Conservation (phyloP, 2,797 vertebrate genomes). For the Danio kyathit region DNA sequence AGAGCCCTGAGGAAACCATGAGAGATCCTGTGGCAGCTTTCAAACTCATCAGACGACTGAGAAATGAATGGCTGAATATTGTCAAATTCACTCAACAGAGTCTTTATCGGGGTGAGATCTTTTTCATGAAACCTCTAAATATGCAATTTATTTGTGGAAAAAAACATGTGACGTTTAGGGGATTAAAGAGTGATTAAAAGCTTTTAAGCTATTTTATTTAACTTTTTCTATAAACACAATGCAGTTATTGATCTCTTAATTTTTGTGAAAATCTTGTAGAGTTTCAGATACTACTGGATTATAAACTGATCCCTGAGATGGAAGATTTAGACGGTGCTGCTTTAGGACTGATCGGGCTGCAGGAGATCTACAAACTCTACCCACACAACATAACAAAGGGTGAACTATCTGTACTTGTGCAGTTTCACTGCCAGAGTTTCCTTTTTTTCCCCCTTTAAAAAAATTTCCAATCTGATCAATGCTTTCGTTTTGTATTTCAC, state of each 20-base stretch:
- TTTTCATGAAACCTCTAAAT: background rate
- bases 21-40: slow-evolving; percentile 17
- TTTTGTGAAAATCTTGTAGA: too few species aligned
- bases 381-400: slow-evolving; percentile 8
- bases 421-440: too few species aligned
- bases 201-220: too few species aligned
- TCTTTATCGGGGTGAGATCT: background rate
- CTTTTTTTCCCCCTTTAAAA: too few species aligned
- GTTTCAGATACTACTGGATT: too few species aligned
- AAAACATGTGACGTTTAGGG: background rate
- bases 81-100: background rate
- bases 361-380: slow-evolving; percentile 33
- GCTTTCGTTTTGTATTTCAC: background rate
- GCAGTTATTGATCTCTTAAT: too few species aligned
- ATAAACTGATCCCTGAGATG: background rate
- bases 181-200: background rate
- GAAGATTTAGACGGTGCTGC: slow-evolving; percentile 20
- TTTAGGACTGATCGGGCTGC: slow-evolving; percentile 25
- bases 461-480: background rate
- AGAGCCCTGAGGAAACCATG: background rate
- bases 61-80: background rate
- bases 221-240: too few species aligned
- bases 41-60: background rate
- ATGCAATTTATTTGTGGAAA: background rate
- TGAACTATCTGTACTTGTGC: background rate